phyloP scores from a whole-genome alignment of 2,888 invertebrate genomes.

The Chromoteleia sp. region DNA sequence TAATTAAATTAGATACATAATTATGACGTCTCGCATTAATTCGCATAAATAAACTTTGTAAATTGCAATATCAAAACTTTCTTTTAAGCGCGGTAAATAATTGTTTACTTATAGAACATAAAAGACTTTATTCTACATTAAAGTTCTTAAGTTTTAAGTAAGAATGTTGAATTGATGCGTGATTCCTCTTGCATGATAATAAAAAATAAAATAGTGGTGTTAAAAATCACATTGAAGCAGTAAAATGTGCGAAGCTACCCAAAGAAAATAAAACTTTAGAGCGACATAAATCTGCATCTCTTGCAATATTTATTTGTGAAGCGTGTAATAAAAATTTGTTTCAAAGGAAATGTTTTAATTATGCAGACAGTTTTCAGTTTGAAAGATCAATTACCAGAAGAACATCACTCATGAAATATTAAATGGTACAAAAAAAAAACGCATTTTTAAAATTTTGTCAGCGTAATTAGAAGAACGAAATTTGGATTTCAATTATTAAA shows the following conservation, averaged over 20 bases:
- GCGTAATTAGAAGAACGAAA: background rate
- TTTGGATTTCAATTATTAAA: constrained; percentile 25
- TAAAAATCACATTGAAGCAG: constrained; percentile 38
- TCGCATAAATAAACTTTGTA: background rate
- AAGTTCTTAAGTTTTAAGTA: constrained; percentile 1
- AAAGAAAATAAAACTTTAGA: constrained; percentile 41
- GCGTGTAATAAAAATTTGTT: constrained; percentile 9
- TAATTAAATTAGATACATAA: background rate
- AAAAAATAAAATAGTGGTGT: constrained; percentile 24
- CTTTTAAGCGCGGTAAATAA: background rate
- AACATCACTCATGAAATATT: background rate
- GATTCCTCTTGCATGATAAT: constrained; percentile 20
- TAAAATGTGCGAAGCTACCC: constrained; percentile 9
- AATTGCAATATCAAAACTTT: background rate
- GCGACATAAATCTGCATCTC: constrained; percentile 33
- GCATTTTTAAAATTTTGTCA: too few species aligned
- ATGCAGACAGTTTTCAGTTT: constrained; percentile 2
- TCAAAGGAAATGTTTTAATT: constrained; percentile 18
- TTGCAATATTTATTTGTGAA: constrained; percentile 35
- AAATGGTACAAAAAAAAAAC: background rate
- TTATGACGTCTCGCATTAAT: too few species aligned
- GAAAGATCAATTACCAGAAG: background rate
- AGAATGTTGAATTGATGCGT: constrained; percentile 16
- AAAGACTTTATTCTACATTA: constrained; percentile 1
- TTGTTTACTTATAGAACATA: background rate